Percentiles rank a stretch among this genome's conserved stretches.
phyloP scores from a whole-genome alignment of 2,797 vertebrate species.

The Brachyrhaphis roseni region DNA sequence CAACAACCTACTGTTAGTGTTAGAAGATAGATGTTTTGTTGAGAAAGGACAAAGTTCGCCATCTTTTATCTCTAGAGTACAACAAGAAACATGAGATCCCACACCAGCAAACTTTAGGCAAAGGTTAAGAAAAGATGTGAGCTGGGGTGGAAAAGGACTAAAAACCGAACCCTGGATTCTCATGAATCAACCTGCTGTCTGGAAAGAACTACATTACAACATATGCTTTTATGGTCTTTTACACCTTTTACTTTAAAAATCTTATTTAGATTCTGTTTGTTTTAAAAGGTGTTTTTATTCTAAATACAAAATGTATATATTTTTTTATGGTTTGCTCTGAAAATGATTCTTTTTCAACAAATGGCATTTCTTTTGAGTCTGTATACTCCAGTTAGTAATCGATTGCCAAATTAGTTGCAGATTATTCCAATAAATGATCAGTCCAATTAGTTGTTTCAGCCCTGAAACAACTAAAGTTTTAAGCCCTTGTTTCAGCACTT shows the following conservation, averaged over 20 bases:
- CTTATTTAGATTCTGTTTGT: too few relatives aligned
- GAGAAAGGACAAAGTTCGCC: neutral
- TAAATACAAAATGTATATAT: too few relatives aligned
- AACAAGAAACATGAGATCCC: neutral
- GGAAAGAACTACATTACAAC: neutral
- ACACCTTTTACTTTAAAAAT: neutral
- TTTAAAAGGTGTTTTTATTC: too few relatives aligned
- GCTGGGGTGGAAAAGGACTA: neutral
- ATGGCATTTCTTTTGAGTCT: too few relatives aligned
- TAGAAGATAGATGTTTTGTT: neutral
- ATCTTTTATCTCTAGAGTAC: neutral
- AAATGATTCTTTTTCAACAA: too few relatives aligned
- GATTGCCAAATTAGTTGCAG: too few relatives aligned
- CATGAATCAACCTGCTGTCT: neutral
- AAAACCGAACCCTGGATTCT: neutral
- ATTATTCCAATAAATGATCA: too few relatives aligned
- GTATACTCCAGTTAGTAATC: too few relatives aligned
- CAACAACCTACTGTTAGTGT: slow-evolving; percentile 2
- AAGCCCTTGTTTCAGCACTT: too few relatives aligned
- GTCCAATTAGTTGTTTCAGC: too few relatives aligned
- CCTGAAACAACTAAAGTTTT: too few relatives aligned
- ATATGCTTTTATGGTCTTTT: neutral
- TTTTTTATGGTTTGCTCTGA: too few relatives aligned
- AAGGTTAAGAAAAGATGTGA: neutral
- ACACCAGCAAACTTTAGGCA: neutral